Evolutionary conservation across 2,888 invertebrate species (phyloP).

Genomic region (Dasysyrphus tricinctus): DNA sequence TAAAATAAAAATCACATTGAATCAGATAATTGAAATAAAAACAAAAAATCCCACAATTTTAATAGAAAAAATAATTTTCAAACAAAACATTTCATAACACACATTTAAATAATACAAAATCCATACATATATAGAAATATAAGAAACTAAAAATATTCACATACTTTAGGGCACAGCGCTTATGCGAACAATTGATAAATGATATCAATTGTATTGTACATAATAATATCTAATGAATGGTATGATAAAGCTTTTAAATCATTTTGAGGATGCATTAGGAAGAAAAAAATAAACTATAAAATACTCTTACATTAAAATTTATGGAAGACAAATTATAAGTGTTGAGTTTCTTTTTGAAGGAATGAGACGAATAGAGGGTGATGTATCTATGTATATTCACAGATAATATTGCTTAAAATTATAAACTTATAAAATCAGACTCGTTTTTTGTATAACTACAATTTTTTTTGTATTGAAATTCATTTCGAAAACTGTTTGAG

Average conservation of each 20-base stretch:
- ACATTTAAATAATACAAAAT: slow-evolving; percentile 6
- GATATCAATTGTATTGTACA: slow-evolving; percentile 33
- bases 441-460: not conserved
- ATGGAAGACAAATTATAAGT: not conserved
- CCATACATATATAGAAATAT: slow-evolving; percentile 10
- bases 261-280: slow-evolving; percentile 35
- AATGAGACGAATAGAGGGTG: slow-evolving; percentile 19
- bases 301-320: slow-evolving; percentile 13
- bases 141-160: slow-evolving; percentile 30
- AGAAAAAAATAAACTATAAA: not conserved
- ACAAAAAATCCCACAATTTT: slow-evolving; percentile 2
- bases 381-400: slow-evolving; percentile 8
- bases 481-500: not conserved
- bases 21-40: slow-evolving; percentile 9
- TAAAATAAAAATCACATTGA: slow-evolving; percentile 39
- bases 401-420: not conserved
- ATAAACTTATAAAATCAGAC: slow-evolving; percentile 4
- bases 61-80: not conserved
- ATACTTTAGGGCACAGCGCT: slow-evolving; percentile 66
- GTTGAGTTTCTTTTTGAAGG: not conserved
- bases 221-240: slow-evolving; percentile 48
- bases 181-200: slow-evolving; percentile 47
- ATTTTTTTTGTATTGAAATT: not conserved
- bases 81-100: slow-evolving; percentile 15
- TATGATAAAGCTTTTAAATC: slow-evolving; percentile 56